phyloP scores from a whole-genome alignment of 2,888 invertebrate species.

The Hyposoter didymator region DNA sequence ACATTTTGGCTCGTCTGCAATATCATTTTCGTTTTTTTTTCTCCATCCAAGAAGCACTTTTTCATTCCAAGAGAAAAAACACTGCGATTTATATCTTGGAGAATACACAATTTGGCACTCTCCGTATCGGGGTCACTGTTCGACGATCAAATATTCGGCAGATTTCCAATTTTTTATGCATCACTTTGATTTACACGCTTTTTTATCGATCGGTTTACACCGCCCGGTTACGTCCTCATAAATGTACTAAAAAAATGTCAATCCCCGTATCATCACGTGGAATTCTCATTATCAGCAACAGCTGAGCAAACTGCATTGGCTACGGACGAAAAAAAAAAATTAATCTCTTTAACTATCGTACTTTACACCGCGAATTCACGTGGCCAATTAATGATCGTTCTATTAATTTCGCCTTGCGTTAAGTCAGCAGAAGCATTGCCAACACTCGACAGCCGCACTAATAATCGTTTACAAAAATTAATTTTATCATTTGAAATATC shows the following conservation, averaged over 20 bases:
- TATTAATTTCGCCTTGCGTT: background rate
- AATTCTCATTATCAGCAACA: conserved; percentile 49
- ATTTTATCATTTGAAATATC: background rate
- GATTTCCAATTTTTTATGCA: conserved; percentile 26
- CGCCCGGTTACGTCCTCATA: background rate
- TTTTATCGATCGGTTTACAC: conserved; percentile 1
- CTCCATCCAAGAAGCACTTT: background rate
- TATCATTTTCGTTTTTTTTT: conserved; percentile 30
- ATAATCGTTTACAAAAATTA: background rate
- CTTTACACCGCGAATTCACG: background rate
- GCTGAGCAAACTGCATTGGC: conserved; percentile 32
- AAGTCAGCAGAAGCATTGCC: background rate
- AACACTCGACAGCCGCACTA: background rate
- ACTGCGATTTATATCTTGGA: background rate
- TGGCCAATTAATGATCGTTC: background rate
- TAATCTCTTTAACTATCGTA: conserved; percentile 4
- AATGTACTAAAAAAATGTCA: background rate
- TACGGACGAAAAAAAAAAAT: conserved; percentile 14
- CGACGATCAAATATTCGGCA: conserved; percentile 28
- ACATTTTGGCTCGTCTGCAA: conserved; percentile 9
- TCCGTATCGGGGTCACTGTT: conserved; percentile 32
- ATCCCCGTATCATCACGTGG: conserved; percentile 36
- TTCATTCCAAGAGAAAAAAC: conserved; percentile 11
- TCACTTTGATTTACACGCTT: conserved; percentile 6
- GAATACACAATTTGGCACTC: conserved; percentile 29